Evolutionary conservation across 2,797 vertebrate genomes (phyloP).

Genomic region (Poeciliopsis paucimaculata): DNA sequence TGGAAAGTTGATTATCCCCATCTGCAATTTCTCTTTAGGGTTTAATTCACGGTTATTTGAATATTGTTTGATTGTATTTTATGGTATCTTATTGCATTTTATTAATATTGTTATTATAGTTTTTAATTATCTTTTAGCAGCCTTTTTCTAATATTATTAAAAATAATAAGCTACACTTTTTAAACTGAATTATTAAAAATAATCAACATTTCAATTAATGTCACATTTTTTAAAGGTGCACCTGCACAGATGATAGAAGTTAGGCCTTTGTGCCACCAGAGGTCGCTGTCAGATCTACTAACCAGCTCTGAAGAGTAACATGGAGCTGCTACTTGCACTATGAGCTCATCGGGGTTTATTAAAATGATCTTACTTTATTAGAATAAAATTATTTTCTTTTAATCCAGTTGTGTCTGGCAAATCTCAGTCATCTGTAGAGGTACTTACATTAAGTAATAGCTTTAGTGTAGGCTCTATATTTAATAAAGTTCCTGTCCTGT

Average conservation of each 20-base stretch:
- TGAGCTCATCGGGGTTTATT: conserved; percentile 42
- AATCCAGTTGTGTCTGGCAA: background rate
- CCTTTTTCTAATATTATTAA: background rate
- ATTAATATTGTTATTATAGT: background rate
- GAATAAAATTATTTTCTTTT: conserved; percentile 6
- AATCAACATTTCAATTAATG: background rate
- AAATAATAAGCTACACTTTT: background rate
- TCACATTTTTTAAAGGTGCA: background rate
- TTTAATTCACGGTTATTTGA: background rate
- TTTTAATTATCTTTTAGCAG: background rate
- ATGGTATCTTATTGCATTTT: background rate
- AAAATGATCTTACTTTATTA: conserved; percentile 7
- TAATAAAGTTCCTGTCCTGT: conserved; percentile 14
- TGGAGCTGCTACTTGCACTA: conserved; percentile 52
- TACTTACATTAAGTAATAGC: background rate
- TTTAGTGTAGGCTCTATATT: conserved; percentile 17
- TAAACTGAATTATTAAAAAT: background rate
- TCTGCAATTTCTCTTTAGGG: background rate
- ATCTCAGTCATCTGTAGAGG: background rate
- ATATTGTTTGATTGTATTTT: background rate
- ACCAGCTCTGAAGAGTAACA: conserved; percentile 25
- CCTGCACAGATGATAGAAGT: conserved; percentile 16
- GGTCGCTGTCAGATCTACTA: conserved; percentile 49
- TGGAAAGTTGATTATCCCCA: too few relatives aligned
- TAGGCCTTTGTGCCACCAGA: conserved; percentile 60